Conservation (phyloP, 2,113 vertebrate species). For the Mobula birostris region DNA sequence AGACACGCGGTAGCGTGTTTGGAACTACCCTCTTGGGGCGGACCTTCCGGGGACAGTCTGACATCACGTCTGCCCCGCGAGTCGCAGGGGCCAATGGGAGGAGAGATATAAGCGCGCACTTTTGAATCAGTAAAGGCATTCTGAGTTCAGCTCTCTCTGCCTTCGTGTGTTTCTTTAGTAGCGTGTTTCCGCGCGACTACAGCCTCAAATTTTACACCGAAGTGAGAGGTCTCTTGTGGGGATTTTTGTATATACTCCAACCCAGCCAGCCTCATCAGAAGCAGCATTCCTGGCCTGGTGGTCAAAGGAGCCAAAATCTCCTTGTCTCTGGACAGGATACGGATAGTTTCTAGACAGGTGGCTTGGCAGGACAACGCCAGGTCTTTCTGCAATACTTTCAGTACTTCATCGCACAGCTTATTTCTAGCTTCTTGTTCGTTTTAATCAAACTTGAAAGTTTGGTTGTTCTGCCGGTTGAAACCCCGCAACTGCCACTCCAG, state of each 20-base stretch:
- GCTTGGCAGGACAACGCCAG: slow-evolving; percentile 70
- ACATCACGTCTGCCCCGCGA: too few species aligned
- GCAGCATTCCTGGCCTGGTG: slow-evolving; percentile 79
- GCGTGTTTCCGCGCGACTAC: too few species aligned
- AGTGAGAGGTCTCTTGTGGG: slow-evolving; percentile 61
- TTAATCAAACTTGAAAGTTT: slow-evolving; percentile 78
- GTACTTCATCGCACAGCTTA: slow-evolving; percentile 75
- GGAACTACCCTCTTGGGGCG: too few species aligned
- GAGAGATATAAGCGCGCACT: too few species aligned
- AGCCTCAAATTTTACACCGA: slow-evolving; percentile 80
- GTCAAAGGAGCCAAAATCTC: slow-evolving; percentile 82
- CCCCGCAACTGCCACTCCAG: slow-evolving; percentile 53
- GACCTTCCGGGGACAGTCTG: too few species aligned
- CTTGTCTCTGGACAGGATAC: slow-evolving; percentile 92
- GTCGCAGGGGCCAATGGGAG: too few species aligned
- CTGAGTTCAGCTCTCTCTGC: too few species aligned
- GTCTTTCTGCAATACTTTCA: slow-evolving; percentile 70
- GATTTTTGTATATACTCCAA: slow-evolving; percentile 58
- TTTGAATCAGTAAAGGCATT: too few species aligned
- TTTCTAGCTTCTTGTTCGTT: slow-evolving; percentile 80
- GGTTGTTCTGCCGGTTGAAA: slow-evolving; percentile 68
- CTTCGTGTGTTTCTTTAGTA: too few species aligned
- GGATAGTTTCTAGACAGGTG: slow-evolving; percentile 82
- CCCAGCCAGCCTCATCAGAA: slow-evolving; percentile 71
- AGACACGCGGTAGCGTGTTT: too few species aligned